These are phyloP conservation scores for Clitarchus hookeri DNA, from an alignment of 2,888 invertebrate species.

Conservation along the genomic window DNA sequence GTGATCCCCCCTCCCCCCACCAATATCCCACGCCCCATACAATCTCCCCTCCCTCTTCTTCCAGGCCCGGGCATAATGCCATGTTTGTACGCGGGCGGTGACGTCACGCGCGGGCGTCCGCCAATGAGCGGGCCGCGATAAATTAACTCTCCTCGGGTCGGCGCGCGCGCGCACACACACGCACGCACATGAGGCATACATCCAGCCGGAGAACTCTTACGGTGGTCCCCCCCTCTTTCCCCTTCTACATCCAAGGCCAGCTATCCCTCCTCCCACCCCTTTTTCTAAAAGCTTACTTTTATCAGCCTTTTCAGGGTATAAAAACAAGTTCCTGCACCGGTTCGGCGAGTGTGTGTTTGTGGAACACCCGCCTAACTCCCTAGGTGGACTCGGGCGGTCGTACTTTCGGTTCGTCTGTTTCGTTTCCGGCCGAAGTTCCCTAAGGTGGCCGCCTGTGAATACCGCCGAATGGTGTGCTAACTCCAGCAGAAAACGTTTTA, in stretches of 20 bases:
- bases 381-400: too few relatives aligned
- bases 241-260: neutral
- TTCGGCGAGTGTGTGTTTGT: neutral
- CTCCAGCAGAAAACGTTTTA: too few relatives aligned
- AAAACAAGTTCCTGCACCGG: neutral
- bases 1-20: neutral
- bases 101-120: neutral
- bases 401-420: too few relatives aligned
- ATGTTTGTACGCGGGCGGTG: constrained; percentile 3
- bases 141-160: neutral
- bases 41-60: neutral
- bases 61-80: neutral
- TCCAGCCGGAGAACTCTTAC: neutral
- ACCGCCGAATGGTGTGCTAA: too few relatives aligned
- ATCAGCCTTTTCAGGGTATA: neutral
- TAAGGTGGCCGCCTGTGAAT: too few relatives aligned
- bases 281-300: too few relatives aligned
- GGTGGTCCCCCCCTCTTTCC: neutral
- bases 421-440: too few relatives aligned
- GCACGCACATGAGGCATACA: neutral
- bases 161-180: neutral
- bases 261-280: too few relatives aligned
- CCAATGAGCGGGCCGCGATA: neutral
- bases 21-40: neutral
- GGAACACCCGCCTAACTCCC: neutral